Percentiles rank a stretch among this genome's conserved stretches.
These are phyloP conservation scores for Uromys caudimaculatus DNA, from an alignment of 2,797 vertebrate species.

Conservation along the genomic window DNA sequence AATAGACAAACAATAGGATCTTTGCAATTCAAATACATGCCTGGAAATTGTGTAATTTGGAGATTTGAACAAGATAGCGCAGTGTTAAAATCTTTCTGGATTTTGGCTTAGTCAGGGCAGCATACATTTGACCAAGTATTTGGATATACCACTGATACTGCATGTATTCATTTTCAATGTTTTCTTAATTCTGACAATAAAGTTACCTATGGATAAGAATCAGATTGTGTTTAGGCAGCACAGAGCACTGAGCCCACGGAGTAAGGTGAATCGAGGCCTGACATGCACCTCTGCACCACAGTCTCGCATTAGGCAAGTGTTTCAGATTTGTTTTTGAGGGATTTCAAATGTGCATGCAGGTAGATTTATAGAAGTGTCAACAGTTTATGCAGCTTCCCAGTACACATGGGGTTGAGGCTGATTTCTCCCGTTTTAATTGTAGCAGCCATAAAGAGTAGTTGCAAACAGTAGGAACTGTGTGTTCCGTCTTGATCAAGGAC, in stretches of 20 bases:
- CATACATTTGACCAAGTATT: not conserved
- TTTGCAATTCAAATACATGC: not conserved
- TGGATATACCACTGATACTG: not conserved
- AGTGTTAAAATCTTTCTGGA: not conserved
- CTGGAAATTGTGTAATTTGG: conserved; percentile 5
- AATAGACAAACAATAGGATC: not conserved
- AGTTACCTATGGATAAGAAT: not conserved
- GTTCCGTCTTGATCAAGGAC: conserved; percentile 83
- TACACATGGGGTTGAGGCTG: not conserved
- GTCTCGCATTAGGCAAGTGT: conserved; percentile 56
- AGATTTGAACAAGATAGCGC: not conserved
- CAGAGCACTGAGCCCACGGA: not conserved
- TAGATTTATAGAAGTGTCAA: conserved; percentile 31
- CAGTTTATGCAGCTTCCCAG: conserved; percentile 39
- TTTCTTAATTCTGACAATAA: conserved; percentile 21
- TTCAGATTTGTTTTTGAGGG: conserved; percentile 69
- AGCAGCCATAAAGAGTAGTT: conserved; percentile 77
- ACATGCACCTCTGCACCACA: not conserved
- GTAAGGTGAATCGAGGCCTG: conserved; percentile 46
- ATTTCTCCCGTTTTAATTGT: conserved; percentile 76
- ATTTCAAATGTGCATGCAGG: conserved; percentile 41
- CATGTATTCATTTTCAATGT: not conserved
- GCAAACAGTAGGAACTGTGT: conserved; percentile 79
- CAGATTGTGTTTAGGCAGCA: conserved; percentile 29
- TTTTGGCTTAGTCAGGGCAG: not conserved